Evolutionary conservation across 2,888 invertebrate genomes (phyloP).

Genomic region (Luperina nickerlii): DNA sequence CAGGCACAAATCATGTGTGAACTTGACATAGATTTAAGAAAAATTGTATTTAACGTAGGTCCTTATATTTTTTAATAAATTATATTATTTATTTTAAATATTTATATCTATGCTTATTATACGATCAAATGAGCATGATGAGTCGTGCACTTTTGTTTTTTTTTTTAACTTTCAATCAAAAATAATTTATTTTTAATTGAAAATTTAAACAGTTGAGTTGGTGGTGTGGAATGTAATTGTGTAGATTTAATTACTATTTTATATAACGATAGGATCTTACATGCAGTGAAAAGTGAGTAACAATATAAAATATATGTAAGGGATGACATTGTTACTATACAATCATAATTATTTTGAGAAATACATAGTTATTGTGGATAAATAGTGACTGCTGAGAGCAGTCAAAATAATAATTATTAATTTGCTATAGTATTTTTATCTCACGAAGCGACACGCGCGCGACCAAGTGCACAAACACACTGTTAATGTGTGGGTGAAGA

Average conservation of each 20-base stretch:
- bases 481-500: neutral
- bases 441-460: neutral
- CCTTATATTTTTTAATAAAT: too few species aligned
- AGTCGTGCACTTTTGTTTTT: too few species aligned
- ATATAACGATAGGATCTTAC: neutral
- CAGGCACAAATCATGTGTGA: too few species aligned
- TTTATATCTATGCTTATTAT: too few species aligned
- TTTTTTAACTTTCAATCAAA: too few species aligned
- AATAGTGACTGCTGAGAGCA: neutral
- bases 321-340: neutral
- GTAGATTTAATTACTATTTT: neutral
- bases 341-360: neutral
- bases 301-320: neutral
- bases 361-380: neutral
- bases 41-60: too few species aligned
- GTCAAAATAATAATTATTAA: neutral
- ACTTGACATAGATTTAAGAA: too few species aligned
- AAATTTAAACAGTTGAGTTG: neutral
- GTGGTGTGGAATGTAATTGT: neutral
- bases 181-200: neutral
- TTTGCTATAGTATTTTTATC: neutral
- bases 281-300: neutral
- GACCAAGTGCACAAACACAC: neutral
- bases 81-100: too few species aligned
- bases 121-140: too few species aligned